These are phyloP conservation scores for Drosophila quadrilineata DNA, from an alignment of 1,140 invertebrate species.

Conservation along the genomic window DNA sequence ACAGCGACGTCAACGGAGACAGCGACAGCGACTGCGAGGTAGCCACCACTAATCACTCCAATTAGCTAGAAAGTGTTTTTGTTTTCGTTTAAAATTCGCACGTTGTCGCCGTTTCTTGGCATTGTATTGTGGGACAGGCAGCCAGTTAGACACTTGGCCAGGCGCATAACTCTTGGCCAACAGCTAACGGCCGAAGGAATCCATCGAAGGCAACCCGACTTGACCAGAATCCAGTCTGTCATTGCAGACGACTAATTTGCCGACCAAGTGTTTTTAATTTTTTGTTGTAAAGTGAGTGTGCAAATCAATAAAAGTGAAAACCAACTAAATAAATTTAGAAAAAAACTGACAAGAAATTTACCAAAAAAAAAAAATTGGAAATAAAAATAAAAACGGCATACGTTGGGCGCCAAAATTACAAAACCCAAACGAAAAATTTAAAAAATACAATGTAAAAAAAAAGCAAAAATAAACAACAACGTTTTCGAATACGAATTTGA, in stretches of 20 bases:
- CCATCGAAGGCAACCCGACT: too few species aligned
- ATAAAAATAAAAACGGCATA: too few species aligned
- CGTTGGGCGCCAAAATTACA: slow-evolving; percentile 25
- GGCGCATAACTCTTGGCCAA: too few species aligned
- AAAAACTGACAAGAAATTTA: too few species aligned
- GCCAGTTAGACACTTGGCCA: slow-evolving; percentile 51
- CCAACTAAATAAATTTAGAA: too few species aligned
- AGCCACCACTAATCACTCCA: slow-evolving; percentile 74
- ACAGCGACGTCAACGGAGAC: slow-evolving; percentile 9
- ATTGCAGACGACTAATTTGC: too few species aligned
- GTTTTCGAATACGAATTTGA: slow-evolving; percentile 3
- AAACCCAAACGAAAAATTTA: not conserved
- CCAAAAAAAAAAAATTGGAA: not conserved
- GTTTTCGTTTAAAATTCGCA: slow-evolving; percentile 81
- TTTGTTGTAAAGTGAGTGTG: too few species aligned
- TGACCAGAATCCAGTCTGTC: too few species aligned
- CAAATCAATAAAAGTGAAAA: too few species aligned
- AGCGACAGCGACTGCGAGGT: slow-evolving; percentile 37
- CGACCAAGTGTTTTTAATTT: too few species aligned
- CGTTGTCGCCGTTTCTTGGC: slow-evolving; percentile 80
- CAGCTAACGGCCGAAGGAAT: too few species aligned
- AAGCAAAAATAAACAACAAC: not conserved
- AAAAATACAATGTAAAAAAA: slow-evolving; percentile 1
- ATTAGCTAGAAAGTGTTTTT: slow-evolving; percentile 77
- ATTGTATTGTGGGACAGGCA: slow-evolving; percentile 65